Percentiles rank a stretch among this genome's conserved stretches.
These are phyloP conservation scores for Lasius fuliginosus DNA, from an alignment of 2,888 invertebrate genomes.

Conservation along the genomic window DNA sequence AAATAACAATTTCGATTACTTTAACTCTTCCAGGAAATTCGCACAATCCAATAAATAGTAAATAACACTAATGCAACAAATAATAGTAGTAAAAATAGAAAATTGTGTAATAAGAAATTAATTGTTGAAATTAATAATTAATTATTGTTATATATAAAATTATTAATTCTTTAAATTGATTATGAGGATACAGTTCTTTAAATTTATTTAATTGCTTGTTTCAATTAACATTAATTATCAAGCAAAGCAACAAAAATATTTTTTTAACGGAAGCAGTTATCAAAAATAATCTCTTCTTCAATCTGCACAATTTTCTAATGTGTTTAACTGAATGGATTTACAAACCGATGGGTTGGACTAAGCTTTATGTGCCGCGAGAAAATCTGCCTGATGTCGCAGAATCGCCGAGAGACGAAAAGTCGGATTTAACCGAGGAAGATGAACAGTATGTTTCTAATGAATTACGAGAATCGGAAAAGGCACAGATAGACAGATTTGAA, in stretches of 20 bases:
- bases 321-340: slow-evolving; percentile 87
- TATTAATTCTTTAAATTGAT: background rate
- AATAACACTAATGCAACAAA: background rate
- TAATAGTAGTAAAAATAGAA: background rate
- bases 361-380: slow-evolving; percentile 88
- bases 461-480: slow-evolving; percentile 55
- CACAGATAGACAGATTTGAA: slow-evolving; percentile 79
- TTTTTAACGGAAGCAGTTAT: slow-evolving; percentile 73
- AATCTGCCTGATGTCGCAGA: slow-evolving; percentile 86
- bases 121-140: background rate
- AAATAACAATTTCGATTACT: background rate
- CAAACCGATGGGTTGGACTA: slow-evolving; percentile 87
- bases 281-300: slow-evolving; percentile 86
- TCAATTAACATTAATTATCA: background rate
- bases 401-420: background rate
- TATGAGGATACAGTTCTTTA: background rate
- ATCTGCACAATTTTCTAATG: slow-evolving; percentile 87
- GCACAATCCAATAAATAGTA: background rate
- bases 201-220: background rate
- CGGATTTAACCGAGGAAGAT: slow-evolving; percentile 34
- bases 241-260: background rate
- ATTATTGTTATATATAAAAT: background rate
- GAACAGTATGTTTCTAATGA: background rate
- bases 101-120: background rate
- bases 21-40: background rate